These are phyloP conservation scores for Trachymyrmex septentrionalis DNA, from an alignment of 1,140 invertebrate species.

Conservation along the genomic window DNA sequence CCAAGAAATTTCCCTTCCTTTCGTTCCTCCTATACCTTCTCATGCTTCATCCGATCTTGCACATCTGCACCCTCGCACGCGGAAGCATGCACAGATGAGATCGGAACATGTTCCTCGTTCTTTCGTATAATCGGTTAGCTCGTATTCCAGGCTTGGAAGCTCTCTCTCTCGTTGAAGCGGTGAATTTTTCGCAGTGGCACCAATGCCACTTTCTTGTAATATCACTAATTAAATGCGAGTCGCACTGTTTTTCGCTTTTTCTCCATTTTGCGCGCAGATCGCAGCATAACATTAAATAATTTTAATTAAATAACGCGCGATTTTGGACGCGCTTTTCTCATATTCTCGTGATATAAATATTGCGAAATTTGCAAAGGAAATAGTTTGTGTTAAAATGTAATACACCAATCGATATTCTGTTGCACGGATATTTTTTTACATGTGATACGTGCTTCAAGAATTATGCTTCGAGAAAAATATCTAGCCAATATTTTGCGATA, in stretches of 20 bases:
- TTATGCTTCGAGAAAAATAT: neutral
- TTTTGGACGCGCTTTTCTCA: conserved; percentile 3
- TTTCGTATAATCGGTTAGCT: neutral
- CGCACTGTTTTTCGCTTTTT: neutral
- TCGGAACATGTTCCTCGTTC: neutral
- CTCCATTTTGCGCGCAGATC: neutral
- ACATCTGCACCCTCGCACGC: neutral
- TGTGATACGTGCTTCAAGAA: neutral
- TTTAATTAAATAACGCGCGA: neutral
- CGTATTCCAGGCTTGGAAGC: neutral
- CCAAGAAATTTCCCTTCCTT: conserved; percentile 60
- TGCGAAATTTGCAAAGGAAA: neutral
- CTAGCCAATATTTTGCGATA: neutral
- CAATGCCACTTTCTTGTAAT: neutral
- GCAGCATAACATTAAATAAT: too few species aligned
- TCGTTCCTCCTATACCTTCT: neutral
- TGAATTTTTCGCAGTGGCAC: neutral
- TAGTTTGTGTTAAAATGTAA: neutral
- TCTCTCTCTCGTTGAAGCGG: neutral
- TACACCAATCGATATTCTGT: neutral
- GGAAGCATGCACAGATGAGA: neutral
- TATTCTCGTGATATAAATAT: neutral
- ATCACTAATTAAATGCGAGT: conserved; percentile 1
- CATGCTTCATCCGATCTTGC: conserved; percentile 32
- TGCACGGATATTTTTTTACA: neutral